Evolutionary conservation across 2,797 vertebrate species (phyloP), one percentile per base, ranked within the genome.

Genomic region (Esox lucius): DNA sequence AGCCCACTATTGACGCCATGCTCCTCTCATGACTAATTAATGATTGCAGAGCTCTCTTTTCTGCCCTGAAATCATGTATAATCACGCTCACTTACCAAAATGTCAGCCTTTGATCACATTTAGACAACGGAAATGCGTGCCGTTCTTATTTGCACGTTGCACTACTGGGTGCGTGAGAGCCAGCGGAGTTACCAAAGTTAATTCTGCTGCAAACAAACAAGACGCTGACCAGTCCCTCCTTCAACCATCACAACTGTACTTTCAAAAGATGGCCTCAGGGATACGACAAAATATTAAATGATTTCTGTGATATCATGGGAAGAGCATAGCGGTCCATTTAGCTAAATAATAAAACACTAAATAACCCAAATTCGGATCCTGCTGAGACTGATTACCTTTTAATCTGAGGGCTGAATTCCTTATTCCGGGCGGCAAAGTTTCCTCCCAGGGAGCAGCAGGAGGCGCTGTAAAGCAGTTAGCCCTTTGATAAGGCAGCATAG

Each of bases 391-490:
- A 80, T 89, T 91, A 87, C 83, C 78, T 89, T 85, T 87, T 85
- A 87, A 88, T 87, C 75, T 87, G 78, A 85, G 72, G 72, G 72
- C 71, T 88, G 79, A 85, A 87, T 76, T 81, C 65, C 81, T 87
- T 67, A 83, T 78, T 83, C 31, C 69, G 80, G 84, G 81, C 82
- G 56, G 77, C 77, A 81, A 83, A 77, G 82, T 87, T 87, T 90
- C 81, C 86, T 87, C 78, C 11, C 5, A 35, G 78, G 80, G 72
- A 89, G 91, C 90, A 89, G 87, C 89, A 91, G 90, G 91, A 90
- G 90, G 89, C 90, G 90, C 91, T 93, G 91, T 92, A 88, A 91
- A 91, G 84, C 91, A 91, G 89, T 90, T 92, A 88, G 89, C 89
- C 85, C 92, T 82, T 91, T 91, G 86, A 91, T 91, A 91, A 89